Base-by-base conservation (phyloP, 92 coral and sea anemone species). In the Bergia puertoricense region DNA sequence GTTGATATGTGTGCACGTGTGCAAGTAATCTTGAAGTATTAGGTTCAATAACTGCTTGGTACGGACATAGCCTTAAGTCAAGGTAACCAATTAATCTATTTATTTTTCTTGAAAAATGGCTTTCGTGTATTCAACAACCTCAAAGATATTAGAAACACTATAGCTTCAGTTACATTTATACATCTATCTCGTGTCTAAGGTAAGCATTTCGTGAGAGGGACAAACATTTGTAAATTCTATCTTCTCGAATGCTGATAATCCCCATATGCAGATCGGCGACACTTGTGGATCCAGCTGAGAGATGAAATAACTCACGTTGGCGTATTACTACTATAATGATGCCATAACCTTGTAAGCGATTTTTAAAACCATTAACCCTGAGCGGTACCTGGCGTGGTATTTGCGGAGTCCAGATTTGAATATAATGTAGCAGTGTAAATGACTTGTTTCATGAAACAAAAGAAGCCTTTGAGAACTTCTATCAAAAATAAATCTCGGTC, bases 191-290 rank as follows among this genome's bases (percentile, higher is more conserved):
- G 57, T 9, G 54, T 36, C 36, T 80, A 38, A 80, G 14, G 23
- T 80, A 54, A 80, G 54, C 83, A 80, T 51, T 51, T 80, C 81
- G 81, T 78, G 81, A 78, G 81, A 44, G 20, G 6, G 77, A 39
- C 44, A 73, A 39, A 73, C 77, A 73, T 13, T 73, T 73, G 44
- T 40, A 56, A 80, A 54, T 56, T 80, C 69, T 30, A 80, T 80
- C 69, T 80, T 56, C 41, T 54, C 39, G 54, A 9, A 54, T 39
- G 77, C 77, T 16, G 18, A 22, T 56, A 51, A 80, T 40, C 65
- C 83, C 50, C 46, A 9, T 20, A 39, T 40, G 16, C 72, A 56
- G 72, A 38, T 56, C 8, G 37, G 43, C 83, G 20, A 50, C 39
- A 9, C 68, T 48, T 44, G 18, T 18, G 82, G 65, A 4, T 80